Evolutionary conservation across 2,113 vertebrate genomes (phyloP).

Genomic region (Donacobius atricapilla): DNA sequence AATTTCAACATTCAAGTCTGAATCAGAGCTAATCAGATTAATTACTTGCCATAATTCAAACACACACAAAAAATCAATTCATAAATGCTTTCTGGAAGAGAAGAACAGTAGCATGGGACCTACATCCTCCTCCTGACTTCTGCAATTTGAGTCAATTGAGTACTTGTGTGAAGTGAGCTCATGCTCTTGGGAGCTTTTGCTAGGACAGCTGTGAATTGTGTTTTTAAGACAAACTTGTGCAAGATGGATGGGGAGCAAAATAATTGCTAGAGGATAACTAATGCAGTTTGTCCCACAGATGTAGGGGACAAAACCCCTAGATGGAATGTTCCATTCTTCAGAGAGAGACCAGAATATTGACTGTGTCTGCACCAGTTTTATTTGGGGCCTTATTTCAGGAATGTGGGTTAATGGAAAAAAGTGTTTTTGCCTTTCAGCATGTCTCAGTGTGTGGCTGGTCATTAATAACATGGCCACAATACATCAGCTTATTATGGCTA

Average conservation of each 20-base stretch:
- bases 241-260: background rate
- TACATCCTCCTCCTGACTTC: background rate
- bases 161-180: background rate
- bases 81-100: background rate
- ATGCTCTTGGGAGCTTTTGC: background rate
- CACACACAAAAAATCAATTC: background rate
- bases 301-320: background rate
- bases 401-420: background rate
- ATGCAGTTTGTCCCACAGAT: background rate
- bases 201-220: background rate
- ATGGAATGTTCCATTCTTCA: background rate
- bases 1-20: background rate
- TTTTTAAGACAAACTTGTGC: background rate
- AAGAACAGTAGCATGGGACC: background rate
- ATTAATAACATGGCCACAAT: background rate
- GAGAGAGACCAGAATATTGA: background rate
- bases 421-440: background rate
- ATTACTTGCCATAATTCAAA: background rate
- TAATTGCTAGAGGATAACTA: background rate
- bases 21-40: background rate
- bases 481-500: background rate
- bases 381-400: background rate
- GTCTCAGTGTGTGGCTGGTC: background rate
- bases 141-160: background rate
- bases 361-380: background rate